Base-by-base conservation (phyloP, 2,113 vertebrate species). In the Labeo rohita region DNA sequence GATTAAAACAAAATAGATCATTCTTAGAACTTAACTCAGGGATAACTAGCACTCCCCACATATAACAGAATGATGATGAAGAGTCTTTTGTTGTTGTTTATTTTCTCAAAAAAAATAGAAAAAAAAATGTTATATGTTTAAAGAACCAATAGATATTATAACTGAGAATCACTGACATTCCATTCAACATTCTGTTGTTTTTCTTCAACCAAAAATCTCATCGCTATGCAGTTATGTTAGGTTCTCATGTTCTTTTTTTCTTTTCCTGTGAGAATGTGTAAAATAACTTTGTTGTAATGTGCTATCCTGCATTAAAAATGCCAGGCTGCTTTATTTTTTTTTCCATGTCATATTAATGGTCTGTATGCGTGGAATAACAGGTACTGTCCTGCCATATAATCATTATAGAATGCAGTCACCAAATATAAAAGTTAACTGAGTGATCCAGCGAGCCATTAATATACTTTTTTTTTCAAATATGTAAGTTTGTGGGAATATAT, bases 221-320 rank as follows among this genome's bases (percentile, higher is more conserved):
- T 63, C 5, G 21, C 56, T 63, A 47, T 47, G 56, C 39, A 80
- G 54, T 80, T 76, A n/a, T 8, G 36, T 11, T 54, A 28, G n/a
- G 12, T 50, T 28, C n/a, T 15, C 21, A 15, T 50, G 21, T 50
- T 50, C 0, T n/a, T 18, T 72, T 93, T 91, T 92, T 93, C 90
- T 94, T 93, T 96, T 95, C 95, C 94, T 94, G 92, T 95, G 95
- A 96, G 81, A 52, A 52, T 83, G 79, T 83, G 80, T 52, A 80
- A 96, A 90, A 92, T 93, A 81, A 93, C 91, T 92, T 92, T 94
- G 94, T 94, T 94, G 92, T 94, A 93, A 86, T 90, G 92, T 93
- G 65, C 63, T 70, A 13, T 54, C 61, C 63, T 83, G 65, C 65
- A 83, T 70, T 83, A 83, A 83, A 83, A 1, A 70, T 70, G 80